A percentile compares a stretch with the other conserved stretches of the same genome.
Evolutionary conservation across 2,888 invertebrate genomes (phyloP).

Genomic region (Tineola bisselliella): DNA sequence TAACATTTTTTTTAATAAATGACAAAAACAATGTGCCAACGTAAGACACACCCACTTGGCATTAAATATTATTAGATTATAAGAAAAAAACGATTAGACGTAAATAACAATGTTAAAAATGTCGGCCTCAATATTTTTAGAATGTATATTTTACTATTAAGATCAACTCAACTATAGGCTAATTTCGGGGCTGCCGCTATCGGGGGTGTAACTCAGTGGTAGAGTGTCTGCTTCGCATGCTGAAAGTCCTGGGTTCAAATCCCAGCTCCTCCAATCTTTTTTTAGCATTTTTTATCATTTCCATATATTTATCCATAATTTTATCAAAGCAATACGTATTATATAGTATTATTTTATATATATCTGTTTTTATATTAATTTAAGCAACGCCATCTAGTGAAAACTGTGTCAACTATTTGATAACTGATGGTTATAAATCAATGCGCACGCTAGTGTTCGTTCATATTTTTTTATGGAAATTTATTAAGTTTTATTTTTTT

Average conservation of each 20-base stretch:
- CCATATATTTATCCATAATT: no score
- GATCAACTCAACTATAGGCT: not conserved
- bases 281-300: not conserved
- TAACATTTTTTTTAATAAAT: no score
- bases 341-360: no score
- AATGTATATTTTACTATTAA: not conserved
- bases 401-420: no score
- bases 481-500: no score
- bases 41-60: not conserved
- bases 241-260: conserved; percentile 66
- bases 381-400: no score
- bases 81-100: not conserved
- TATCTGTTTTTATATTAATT: no score
- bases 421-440: no score
- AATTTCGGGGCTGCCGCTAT: conserved; percentile 17
- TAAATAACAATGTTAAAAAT: not conserved
- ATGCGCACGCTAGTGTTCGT: no score
- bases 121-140: not conserved
- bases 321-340: no score
- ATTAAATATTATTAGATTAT: not conserved
- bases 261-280: conserved; percentile 50
- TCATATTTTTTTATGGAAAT: no score
- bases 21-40: no score
- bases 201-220: conserved; percentile 63
- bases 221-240: conserved; percentile 64